Evolutionary conservation across 2,888 invertebrate genomes (phyloP).

Genomic region (Mesorhabditis spiculigera): DNA sequence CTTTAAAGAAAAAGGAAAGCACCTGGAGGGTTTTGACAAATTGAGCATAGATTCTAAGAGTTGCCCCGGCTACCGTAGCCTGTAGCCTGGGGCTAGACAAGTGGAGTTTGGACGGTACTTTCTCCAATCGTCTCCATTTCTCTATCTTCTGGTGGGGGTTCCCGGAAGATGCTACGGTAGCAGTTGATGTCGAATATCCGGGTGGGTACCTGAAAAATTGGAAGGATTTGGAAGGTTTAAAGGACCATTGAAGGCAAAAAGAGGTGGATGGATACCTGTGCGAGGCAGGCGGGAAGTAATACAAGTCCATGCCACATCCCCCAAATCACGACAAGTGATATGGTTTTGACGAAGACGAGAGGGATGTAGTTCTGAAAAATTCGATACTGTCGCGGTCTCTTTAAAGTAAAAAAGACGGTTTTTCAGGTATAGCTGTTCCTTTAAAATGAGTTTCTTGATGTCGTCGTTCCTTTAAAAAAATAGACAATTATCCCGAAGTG

Average conservation of each 20-base stretch:
- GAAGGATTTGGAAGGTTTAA: neutral
- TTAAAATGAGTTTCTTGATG: too few relatives aligned
- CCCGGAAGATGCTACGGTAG: slow-evolving; percentile 1
- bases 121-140: neutral
- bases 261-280: slow-evolving; percentile 16
- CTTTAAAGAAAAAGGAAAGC: too few relatives aligned
- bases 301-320: slow-evolving; percentile 52
- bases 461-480: too few relatives aligned
- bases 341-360: slow-evolving; percentile 56
- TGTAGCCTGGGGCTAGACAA: neutral
- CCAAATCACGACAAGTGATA: slow-evolving; percentile 53
- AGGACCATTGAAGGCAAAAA: neutral
- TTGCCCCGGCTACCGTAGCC: too few relatives aligned
- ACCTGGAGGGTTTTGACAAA: too few relatives aligned
- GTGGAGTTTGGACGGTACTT: neutral
- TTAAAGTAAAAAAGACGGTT: too few relatives aligned
- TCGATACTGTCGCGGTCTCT: neutral
- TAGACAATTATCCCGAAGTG: too few relatives aligned
- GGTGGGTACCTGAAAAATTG: neutral
- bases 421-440: too few relatives aligned
- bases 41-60: too few relatives aligned
- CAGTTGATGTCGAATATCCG: slow-evolving; percentile 4
- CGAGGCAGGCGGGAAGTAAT: slow-evolving; percentile 39
- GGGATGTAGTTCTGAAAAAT: slow-evolving; percentile 54
- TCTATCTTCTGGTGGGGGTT: neutral